Base-by-base conservation (phyloP, 1,140 invertebrate genomes). In the Zaprionus capensis region DNA sequence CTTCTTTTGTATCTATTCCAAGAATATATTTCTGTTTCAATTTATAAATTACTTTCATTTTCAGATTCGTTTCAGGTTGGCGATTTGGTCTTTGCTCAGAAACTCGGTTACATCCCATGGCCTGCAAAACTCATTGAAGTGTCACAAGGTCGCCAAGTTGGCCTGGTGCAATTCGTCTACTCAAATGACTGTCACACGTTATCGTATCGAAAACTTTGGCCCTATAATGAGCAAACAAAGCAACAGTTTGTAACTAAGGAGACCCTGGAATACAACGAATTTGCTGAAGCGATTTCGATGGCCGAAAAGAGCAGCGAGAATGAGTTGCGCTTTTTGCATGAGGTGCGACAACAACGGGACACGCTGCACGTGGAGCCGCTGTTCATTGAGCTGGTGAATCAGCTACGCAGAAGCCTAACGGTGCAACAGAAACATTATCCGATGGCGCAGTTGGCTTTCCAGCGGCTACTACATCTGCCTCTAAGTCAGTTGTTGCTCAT, bases 61-160 rank as follows among this genome's bases (percentile, higher is more conserved):
- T 4, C n/a, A 82, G 65, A 46, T 12, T n/a, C 49, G 5, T 46
- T 61, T 6, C 24, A 11, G 11, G 49, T 28, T 9, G 58, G 41
- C 0, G 71, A 82, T 5, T 12, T 82, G 6, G 72, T 83, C 2
- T 83, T 83, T 53, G 81, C 76, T 0, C 17, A 77, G 38, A 17
- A 46, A 0, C 0, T 0, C 4, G 81, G 76, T 4, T 77, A 63
- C 24, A 12, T 80, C 5, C 22, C 72, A 5, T 83, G 81, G 81
- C 81, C 77, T 9, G 72, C 17, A 2, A 46, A n/a, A 11, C 11
- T 82, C 1, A 17, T 65, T 2, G 41, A 7, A 0, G 76, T 53
- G 2, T 58, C 12, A 2, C 5, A 22, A 1, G 14, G 2, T 0
- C 5, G 1, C 12, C 0, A 4, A n/a, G n/a, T 17, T 1, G 20